Base-by-base conservation (phyloP, 53 echinoderm and acorn worm species). In the Hippasteria phrygiana region DNA sequence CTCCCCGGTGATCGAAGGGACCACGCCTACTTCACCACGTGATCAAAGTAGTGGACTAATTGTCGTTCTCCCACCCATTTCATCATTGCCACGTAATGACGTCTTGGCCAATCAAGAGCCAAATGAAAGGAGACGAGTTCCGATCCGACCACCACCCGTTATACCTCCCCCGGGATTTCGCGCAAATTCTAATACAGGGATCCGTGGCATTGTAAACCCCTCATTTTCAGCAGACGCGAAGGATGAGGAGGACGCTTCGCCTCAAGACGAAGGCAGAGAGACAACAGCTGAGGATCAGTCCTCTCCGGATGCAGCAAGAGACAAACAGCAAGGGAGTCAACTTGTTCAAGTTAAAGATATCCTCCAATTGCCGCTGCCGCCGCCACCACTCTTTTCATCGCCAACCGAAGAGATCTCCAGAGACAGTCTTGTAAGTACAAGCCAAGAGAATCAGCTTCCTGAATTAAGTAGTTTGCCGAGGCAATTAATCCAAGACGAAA, bases 311-410 rank as follows among this genome's bases (percentile, higher is more conserved):
- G 40, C 20, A n/a, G 20, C 16, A 20, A 17, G 34, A 70, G 3
- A 29, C 9, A 22, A 27, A 27, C n/a, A 62, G 62, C 67, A 31
- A 66, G 72, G 41, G 40, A 72, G 36, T 72, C 34, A n/a, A n/a
- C n/a, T 42, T 42, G 43, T 43, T 3, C 43, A 43, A 27, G 42
- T 38, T 65, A 31, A 45, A 65, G 81, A 32, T 65, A 45, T 26
- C 28, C 27, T 80, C 14, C 59, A 12, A 18, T 26, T 47, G 18
- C 72, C 72, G 18, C 29, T 81, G 56, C 43, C 81, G 17, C 45
- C 81, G 27, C 81, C 81, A 32, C 3, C 65, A 3, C 39, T 43
- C 45, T 81, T 65, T 16, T 63, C 81, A 1, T 81, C 81, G n/a
- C 29, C 65, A 3, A 39, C 75, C 0, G 59, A 55, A 20, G 56